Evolutionary conservation across 2,113 vertebrate species (phyloP).

Genomic region (Sphaerodactylus townsendi): DNA sequence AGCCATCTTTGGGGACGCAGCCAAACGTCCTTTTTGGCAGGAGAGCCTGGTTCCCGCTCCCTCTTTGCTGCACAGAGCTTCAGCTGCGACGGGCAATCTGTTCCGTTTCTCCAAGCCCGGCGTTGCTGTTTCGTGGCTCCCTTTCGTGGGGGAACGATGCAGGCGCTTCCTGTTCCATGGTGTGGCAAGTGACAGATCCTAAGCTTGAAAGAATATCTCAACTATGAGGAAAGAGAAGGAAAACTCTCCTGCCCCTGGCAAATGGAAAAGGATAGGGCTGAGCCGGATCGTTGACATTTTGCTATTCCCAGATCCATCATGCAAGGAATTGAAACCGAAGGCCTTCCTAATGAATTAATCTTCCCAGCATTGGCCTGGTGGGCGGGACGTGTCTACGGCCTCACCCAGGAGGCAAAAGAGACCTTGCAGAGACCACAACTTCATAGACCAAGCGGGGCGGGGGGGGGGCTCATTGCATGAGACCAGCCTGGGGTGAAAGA

Average conservation of each 20-base stretch:
- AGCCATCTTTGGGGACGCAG: background rate
- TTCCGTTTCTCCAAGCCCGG: rapidly evolving
- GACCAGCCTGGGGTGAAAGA: conserved; percentile 29
- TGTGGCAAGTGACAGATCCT: conserved; percentile 14
- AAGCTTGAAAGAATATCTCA: conserved; percentile 11
- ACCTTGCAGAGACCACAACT: conserved; percentile 23
- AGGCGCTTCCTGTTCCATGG: background rate
- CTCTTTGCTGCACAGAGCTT: rapidly evolving
- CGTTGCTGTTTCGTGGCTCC: background rate
- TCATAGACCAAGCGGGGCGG: conserved; percentile 6
- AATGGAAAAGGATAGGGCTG: background rate
- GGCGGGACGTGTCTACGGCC: conserved; percentile 14
- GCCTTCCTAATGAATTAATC: conserved; percentile 6
- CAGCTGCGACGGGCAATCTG: background rate
- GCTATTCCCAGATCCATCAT: background rate
- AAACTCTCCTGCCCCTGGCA: background rate
- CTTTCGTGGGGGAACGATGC: rapidly evolving
- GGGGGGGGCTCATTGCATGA: conserved; percentile 23
- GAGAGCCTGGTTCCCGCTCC: background rate
- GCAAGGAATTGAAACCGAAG: conserved; percentile 1
- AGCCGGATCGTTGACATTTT: background rate
- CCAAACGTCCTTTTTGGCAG: background rate
- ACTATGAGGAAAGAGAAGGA: conserved; percentile 8
- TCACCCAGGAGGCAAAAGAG: background rate
- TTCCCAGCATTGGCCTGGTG: conserved; percentile 30